Conservation (phyloP, 2,113 vertebrate genomes). For the Danionella cerebrum region DNA sequence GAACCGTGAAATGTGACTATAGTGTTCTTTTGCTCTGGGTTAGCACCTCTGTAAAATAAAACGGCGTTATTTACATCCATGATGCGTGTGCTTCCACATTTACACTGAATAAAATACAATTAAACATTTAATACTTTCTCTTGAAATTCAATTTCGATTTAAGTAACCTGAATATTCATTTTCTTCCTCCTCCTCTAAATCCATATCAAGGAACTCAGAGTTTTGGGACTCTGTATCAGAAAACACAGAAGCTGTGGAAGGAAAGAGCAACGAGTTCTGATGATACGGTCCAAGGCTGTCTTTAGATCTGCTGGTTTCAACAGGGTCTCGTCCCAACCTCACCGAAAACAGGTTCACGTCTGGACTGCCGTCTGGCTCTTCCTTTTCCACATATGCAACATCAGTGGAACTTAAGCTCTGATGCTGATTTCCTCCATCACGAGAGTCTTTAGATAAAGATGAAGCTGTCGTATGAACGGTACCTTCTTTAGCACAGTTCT, state of each 20-base stretch:
- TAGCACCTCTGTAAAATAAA: too few relatives aligned
- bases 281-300: neutral
- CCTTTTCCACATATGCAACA: neutral
- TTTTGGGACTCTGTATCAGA: neutral
- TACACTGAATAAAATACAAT: too few relatives aligned
- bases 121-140: neutral
- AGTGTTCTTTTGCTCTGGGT: too few relatives aligned
- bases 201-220: neutral
- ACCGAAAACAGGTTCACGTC: conserved; percentile 24
- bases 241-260: neutral
- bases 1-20: too few relatives aligned
- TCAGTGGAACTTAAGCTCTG: neutral
- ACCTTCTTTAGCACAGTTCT: neutral
- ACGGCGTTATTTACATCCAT: too few relatives aligned
- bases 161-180: conserved; percentile 20
- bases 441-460: neutral
- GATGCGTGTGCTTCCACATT: too few relatives aligned
- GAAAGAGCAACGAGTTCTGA: neutral
- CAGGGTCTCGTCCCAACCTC: neutral
- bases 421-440: neutral
- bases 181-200: neutral
- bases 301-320: neutral
- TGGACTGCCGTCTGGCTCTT: neutral
- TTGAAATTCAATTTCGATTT: neutral
- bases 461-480: neutral